Evolutionary conservation across 2,888 invertebrate species (phyloP), one percentile per base, ranked within the genome.

Genomic region (Flexamia atlantica): DNA sequence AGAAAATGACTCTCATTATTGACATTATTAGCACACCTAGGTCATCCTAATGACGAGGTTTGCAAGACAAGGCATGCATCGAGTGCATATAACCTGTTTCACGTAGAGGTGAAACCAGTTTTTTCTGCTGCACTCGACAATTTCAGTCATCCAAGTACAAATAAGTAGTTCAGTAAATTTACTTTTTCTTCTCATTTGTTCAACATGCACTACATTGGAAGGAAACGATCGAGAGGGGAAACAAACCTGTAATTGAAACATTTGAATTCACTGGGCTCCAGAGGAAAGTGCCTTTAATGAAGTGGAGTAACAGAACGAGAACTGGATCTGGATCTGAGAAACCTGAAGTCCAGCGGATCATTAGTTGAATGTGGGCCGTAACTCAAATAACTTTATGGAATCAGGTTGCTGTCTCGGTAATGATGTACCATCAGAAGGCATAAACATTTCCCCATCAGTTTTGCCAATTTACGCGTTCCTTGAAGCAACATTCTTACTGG

Each of bases 201-300:
- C 64, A 3, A 64, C 57, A 57, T 20, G 57, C 23, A 57, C 20
- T 57, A n/a, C 60, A n/a, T 53, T 57, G 57, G 23, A 20, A 64
- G 30, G 64, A 64, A 28, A 25, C 17, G 28, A 28, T 23, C 12
- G 28, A 14, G 64, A 5, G 30, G 17, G 64, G 64, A 64, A 64
- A 28, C 64, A 64, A 64, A 30, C 30, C 17, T 25, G 64, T 14
- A 64, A 64, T 64, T 64, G 17, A 64, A 64, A 64, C 30, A 64
- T 64, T 28, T 64, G 30, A 30, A 64, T 64, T 64, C 64, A 28
- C 28, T 30, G 64, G 20, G 20, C 64, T 14, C 14, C 14, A 14
- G 64, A 64, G 64, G 64, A 64, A 64, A 64, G 64, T 64, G 64
- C 28, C 64, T 17, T 25, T 64, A 64, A 64, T 64, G 64, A 64